A percentile compares a stretch with the other conserved stretches of the same genome.
phyloP scores from a whole-genome alignment of 2,113 vertebrate species.

The Castor canadensis region DNA sequence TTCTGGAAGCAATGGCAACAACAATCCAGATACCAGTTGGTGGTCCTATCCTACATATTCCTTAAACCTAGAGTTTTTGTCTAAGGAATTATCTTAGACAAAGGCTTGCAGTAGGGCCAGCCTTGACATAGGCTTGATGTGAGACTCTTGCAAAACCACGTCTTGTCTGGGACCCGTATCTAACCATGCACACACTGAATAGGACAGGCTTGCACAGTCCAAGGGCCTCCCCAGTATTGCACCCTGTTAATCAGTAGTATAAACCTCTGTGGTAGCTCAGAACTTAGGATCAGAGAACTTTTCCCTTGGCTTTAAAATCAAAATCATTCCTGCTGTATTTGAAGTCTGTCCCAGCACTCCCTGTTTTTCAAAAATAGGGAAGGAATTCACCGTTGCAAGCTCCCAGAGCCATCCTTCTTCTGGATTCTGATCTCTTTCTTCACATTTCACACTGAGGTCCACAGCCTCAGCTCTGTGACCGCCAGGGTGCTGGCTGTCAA shows the following conservation, averaged over 20 bases:
- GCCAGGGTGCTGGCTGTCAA: not conserved
- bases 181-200: not conserved
- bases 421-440: not conserved
- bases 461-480: not conserved
- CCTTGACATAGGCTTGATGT: not conserved
- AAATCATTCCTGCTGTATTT: not conserved
- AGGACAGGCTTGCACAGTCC: no score
- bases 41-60: not conserved
- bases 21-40: not conserved
- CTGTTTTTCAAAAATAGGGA: not conserved
- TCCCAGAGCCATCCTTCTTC: not conserved
- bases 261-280: not conserved
- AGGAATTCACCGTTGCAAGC: not conserved
- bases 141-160: not conserved
- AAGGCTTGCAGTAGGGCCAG: not conserved
- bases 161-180: fast-evolving
- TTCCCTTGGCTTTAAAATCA: not conserved
- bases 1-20: not conserved
- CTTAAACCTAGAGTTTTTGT: not conserved
- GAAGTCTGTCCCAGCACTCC: not conserved
- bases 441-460: not conserved
- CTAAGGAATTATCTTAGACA: not conserved
- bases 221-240: not conserved
- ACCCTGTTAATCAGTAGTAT: not conserved
- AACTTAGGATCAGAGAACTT: not conserved